phyloP scores from a whole-genome alignment of 2,113 vertebrate species.

The Potamarius usumacintae region DNA sequence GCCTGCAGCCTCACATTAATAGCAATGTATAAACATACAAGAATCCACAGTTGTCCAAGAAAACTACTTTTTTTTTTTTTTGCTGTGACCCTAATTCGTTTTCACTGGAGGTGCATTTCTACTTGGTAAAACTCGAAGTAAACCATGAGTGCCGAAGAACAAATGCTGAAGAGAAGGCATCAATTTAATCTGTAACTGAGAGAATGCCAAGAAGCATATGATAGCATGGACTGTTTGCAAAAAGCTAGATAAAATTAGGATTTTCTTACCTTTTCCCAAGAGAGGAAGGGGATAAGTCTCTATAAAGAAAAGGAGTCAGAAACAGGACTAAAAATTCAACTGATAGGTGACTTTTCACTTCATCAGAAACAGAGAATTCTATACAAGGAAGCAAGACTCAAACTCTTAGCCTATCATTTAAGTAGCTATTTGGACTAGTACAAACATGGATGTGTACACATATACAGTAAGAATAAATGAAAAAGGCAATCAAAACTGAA shows the following conservation, averaged over 20 bases:
- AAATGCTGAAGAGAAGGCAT: not conserved
- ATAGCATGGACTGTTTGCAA: not conserved
- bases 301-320: constrained; percentile 50
- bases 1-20: not conserved
- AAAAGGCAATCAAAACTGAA: not conserved
- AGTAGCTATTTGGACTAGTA: not conserved
- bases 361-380: not conserved
- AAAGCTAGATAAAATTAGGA: not conserved
- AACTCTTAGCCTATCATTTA: not conserved
- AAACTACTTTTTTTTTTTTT: not conserved
- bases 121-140: not conserved
- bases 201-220: not conserved
- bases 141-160: not conserved
- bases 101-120: not conserved
- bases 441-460: not conserved
- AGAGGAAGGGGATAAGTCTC: constrained; percentile 80
- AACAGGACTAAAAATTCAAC: not conserved
- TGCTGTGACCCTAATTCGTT: not conserved
- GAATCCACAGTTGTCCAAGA: not conserved
- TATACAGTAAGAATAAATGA: not conserved
- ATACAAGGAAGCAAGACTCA: not conserved
- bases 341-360: not conserved
- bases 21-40: not conserved
- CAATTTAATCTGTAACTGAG: not conserved
- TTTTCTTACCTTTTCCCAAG: constrained; percentile 75